Conservation (phyloP, 1,140 invertebrate genomes). For the Thrips palmi region DNA sequence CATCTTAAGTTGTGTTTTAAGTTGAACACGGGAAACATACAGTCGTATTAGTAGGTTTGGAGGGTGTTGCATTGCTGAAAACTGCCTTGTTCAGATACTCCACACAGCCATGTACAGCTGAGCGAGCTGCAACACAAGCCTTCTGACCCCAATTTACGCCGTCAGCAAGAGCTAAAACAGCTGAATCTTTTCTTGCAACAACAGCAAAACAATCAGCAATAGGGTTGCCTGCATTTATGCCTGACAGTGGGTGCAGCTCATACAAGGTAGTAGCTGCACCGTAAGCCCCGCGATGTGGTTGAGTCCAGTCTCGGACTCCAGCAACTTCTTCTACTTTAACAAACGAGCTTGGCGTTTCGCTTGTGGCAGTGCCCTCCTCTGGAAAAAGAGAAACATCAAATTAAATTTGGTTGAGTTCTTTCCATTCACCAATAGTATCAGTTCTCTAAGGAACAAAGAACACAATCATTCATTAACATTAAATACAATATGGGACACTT, state of each 20-base stretch:
- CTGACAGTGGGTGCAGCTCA: slow-evolving; percentile 58
- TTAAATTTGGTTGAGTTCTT: not conserved
- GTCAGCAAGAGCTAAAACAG: slow-evolving; percentile 70
- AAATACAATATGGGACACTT: too few relatives aligned
- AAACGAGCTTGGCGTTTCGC: not conserved
- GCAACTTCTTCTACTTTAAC: slow-evolving; percentile 27
- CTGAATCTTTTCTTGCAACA: slow-evolving; percentile 57
- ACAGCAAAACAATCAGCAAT: slow-evolving; percentile 83
- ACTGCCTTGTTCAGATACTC: slow-evolving; percentile 67
- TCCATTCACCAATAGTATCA: too few relatives aligned
- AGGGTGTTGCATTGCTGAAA: slow-evolving; percentile 28
- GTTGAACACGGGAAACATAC: slow-evolving; percentile 19
- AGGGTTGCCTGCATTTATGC: slow-evolving; percentile 61
- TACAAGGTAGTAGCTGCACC: slow-evolving; percentile 52
- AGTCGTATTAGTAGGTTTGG: slow-evolving; percentile 21
- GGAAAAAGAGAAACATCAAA: not conserved
- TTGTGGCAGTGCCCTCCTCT: slow-evolving; percentile 4
- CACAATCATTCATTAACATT: too few relatives aligned
- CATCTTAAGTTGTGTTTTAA: not conserved
- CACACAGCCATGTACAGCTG: slow-evolving; percentile 71
- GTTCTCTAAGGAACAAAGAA: too few relatives aligned
- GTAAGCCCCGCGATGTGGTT: slow-evolving; percentile 40
- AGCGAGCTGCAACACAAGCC: slow-evolving; percentile 69
- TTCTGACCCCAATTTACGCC: slow-evolving; percentile 90
- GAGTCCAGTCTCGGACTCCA: slow-evolving; percentile 48